A percentile compares a stretch with the other conserved stretches of the same genome.
phyloP scores from a whole-genome alignment of 2,888 invertebrate genomes.

The Hanleya hanleyi region DNA sequence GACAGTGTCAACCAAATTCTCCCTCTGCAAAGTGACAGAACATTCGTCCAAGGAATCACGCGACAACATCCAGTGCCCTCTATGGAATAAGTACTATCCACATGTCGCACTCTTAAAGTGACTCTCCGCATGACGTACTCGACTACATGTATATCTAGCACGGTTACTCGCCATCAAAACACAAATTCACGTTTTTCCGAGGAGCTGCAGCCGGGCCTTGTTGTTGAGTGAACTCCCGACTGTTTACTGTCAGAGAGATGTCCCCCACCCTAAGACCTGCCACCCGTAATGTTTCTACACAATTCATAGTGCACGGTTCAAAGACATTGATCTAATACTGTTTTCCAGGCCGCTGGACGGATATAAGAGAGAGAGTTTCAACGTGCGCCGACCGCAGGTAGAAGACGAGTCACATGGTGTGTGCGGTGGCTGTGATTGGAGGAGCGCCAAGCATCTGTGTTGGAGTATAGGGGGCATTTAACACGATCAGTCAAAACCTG shows the following conservation, averaged over 20 bases:
- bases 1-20: neutral
- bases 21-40: neutral
- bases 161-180: conserved; percentile 1
- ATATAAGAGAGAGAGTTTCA: neutral
- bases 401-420: neutral
- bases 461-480: neutral
- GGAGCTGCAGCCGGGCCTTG: neutral
- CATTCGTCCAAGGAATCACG: neutral
- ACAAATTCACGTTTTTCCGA: neutral
- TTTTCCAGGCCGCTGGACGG: neutral
- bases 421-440: neutral
- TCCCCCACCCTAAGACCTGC: neutral
- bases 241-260: neutral
- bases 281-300: neutral
- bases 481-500: conserved; percentile 1
- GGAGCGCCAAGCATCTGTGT: conserved; percentile 2
- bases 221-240: neutral
- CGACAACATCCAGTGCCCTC: neutral
- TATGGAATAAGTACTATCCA: neutral
- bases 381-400: conserved; percentile 7
- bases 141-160: no score
- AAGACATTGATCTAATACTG: neutral
- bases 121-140: neutral
- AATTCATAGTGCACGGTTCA: neutral
- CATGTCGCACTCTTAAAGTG: neutral